A percentile compares a stretch with the other conserved stretches of the same genome.
These are phyloP conservation scores for Abscondita cerata DNA, from an alignment of 2,888 invertebrate species.

Conservation along the genomic window DNA sequence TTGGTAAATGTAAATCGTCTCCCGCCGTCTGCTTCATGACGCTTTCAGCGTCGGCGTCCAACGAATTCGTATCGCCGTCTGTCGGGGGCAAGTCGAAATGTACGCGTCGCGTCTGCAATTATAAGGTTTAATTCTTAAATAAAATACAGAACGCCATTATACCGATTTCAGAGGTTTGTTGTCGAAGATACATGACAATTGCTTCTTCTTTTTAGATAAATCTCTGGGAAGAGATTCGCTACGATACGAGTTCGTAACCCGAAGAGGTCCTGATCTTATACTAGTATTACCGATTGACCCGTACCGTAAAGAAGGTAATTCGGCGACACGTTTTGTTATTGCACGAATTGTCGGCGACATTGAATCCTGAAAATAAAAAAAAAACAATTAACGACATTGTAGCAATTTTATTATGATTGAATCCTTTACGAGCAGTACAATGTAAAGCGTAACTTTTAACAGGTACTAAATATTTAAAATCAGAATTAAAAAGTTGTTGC, in stretches of 20 bases:
- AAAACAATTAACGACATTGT: too few species aligned
- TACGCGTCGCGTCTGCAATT: slow-evolving; percentile 51
- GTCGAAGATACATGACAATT: slow-evolving; percentile 26
- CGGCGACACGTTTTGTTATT: slow-evolving; percentile 43
- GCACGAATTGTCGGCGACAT: slow-evolving; percentile 26
- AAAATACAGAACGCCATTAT: slow-evolving; percentile 29
- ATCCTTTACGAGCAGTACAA: too few species aligned
- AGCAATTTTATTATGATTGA: too few species aligned
- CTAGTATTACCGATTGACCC: slow-evolving; percentile 48
- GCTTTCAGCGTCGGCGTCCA: slow-evolving; percentile 37
- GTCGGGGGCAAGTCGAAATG: slow-evolving; percentile 52
- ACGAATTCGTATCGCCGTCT: slow-evolving; percentile 44
- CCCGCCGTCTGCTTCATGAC: slow-evolving; percentile 45
- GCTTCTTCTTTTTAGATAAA: slow-evolving; percentile 31
- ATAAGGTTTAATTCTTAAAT: slow-evolving; percentile 15
- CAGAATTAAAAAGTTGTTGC: too few species aligned
- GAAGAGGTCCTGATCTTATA: slow-evolving; percentile 45
- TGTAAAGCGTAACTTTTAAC: too few species aligned
- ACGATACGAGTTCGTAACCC: slow-evolving; percentile 39
- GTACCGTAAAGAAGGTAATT: slow-evolving; percentile 53
- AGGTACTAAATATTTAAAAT: too few species aligned
- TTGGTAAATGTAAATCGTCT: slow-evolving; percentile 44
- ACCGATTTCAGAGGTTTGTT: slow-evolving; percentile 41
- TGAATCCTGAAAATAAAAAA: slow-evolving; percentile 21
- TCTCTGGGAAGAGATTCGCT: slow-evolving; percentile 41